Evolutionary conservation across 2,888 invertebrate species (phyloP).

Genomic region (Acanthosoma haemorrhoidale): DNA sequence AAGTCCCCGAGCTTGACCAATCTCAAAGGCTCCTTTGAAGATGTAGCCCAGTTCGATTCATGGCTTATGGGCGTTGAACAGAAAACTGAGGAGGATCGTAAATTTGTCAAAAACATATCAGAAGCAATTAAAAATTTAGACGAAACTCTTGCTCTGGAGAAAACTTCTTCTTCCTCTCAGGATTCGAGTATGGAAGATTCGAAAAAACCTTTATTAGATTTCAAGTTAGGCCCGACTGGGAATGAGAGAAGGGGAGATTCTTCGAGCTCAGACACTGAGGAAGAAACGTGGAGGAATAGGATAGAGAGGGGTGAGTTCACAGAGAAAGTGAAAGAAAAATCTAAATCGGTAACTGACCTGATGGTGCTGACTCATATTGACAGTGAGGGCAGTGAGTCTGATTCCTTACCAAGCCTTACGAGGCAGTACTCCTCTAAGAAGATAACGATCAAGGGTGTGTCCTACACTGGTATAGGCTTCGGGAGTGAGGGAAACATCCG

Average conservation of each 20-base stretch:
- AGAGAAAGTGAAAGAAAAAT: slow-evolving; percentile 60
- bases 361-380: slow-evolving; percentile 64
- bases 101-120: slow-evolving; percentile 56
- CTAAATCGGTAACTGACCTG: slow-evolving; percentile 61
- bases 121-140: slow-evolving; percentile 61
- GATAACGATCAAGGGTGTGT: slow-evolving; percentile 44
- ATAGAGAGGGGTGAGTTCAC: slow-evolving; percentile 52
- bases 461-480: slow-evolving; percentile 44
- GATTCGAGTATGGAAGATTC: slow-evolving; percentile 56
- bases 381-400: slow-evolving; percentile 54
- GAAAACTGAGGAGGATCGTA: slow-evolving; percentile 56
- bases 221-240: slow-evolving; percentile 46
- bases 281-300: slow-evolving; percentile 57
- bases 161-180: slow-evolving; percentile 43
- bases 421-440: slow-evolving; percentile 43
- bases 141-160: slow-evolving; percentile 58
- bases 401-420: slow-evolving; percentile 42
- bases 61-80: slow-evolving; percentile 58
- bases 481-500: slow-evolving; percentile 56
- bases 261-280: slow-evolving; percentile 59
- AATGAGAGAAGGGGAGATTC: slow-evolving; percentile 36
- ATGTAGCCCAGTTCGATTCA: slow-evolving; percentile 53
- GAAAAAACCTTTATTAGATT: slow-evolving; percentile 43
- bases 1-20: slow-evolving; percentile 52
- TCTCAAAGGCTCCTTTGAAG: slow-evolving; percentile 64